Percentiles rank a stretch among this genome's conserved stretches.
Conservation (phyloP, 2,888 invertebrate species). For the Trachelus tabidus region DNA sequence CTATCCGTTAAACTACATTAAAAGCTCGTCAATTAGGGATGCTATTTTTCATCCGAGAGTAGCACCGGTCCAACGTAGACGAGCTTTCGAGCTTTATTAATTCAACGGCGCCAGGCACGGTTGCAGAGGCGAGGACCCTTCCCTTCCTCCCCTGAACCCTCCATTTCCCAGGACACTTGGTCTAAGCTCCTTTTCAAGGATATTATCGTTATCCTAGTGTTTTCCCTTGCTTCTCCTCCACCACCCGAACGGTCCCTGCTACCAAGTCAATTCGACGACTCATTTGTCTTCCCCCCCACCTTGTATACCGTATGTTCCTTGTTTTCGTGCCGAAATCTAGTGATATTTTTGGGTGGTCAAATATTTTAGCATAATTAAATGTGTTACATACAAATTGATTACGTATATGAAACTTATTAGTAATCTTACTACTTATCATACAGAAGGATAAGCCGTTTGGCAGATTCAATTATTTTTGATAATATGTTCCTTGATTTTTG, state of each 20-base stretch:
- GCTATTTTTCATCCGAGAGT: conserved; percentile 28
- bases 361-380: too few species aligned
- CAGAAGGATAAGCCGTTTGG: too few species aligned
- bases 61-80: not conserved
- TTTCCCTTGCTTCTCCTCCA: too few species aligned
- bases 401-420: too few species aligned
- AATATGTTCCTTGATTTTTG: too few species aligned
- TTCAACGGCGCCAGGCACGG: not conserved
- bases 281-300: not conserved
- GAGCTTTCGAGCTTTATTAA: conserved; percentile 17
- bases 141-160: not conserved
- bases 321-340: too few species aligned
- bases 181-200: not conserved
- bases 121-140: not conserved
- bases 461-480: too few species aligned
- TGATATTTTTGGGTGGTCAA: too few species aligned
- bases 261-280: not conserved
- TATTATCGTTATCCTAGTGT: not conserved
- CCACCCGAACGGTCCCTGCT: not conserved
- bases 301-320: not conserved
- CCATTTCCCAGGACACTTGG: not conserved
- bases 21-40: conserved; percentile 33
- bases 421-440: too few species aligned
- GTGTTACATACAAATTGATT: too few species aligned
- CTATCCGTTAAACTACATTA: conserved; percentile 33